Base-by-base conservation (phyloP, 1,140 invertebrate genomes). In the Cryptotermes secundus region DNA sequence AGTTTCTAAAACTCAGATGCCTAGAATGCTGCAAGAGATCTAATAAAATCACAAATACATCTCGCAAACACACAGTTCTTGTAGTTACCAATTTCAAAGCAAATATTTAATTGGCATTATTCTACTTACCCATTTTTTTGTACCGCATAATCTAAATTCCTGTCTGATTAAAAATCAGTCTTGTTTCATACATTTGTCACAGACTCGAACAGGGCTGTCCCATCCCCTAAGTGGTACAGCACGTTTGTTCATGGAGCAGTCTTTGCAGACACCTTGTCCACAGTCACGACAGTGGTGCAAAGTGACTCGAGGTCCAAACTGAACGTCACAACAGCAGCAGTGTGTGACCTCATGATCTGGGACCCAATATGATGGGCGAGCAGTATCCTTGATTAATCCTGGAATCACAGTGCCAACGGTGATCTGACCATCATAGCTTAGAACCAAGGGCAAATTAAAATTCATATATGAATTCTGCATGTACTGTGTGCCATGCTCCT, bases 201-300 rank as follows among this genome's bases (percentile, higher is more conserved):
- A 95, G 83, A 95, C 92, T 81, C 95, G 91, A 36, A 95, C 94
- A 42, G 94, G 93, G 38, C 90, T 90, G 31, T 92, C 90, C 94
- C 94, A 95, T 53, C 94, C 94, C 36, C 93, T 90, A 83, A 92
- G 90, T n/a, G 92, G 93, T 26, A 96, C 94, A 3, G 93, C 90
- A 87, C 91, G 92, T 81, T 92, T 90, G 49, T 91, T 90, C 34
- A 89, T 91, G 2, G 94, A 95, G 88, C 94, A 95, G 72, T 89
- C 89, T 36, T 93, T 91, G 88, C 95, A 94, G 80, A 96, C 93
- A 65, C 94, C 94, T 86, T 92, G 90, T 26, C 95, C 95, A 88
- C 95, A 96, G 83, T 92, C 92, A 80, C 96, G 91, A 87, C 96
- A 97, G 88, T 97, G 96, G 88, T 97, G 96, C 19, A 95, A 90